Conservation (phyloP, 2,888 invertebrate species). For the Tetramorium bicarinatum region DNA sequence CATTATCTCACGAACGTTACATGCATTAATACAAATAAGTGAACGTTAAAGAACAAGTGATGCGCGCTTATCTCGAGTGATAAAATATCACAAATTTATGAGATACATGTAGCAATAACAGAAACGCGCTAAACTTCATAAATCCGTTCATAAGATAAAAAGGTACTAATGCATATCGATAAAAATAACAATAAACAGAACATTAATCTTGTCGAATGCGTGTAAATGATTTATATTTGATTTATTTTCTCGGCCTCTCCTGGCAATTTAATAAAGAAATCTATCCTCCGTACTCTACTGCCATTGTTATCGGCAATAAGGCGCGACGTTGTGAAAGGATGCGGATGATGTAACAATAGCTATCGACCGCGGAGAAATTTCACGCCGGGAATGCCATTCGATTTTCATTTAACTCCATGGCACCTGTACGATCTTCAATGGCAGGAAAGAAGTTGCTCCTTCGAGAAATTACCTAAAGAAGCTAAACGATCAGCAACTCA, state of each 20-base stretch:
- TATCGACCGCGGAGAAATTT: slow-evolving; percentile 70
- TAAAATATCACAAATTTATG: neutral
- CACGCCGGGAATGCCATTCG: slow-evolving; percentile 53
- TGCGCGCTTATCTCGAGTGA: neutral
- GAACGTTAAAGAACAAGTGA: neutral
- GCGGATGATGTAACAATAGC: slow-evolving; percentile 68
- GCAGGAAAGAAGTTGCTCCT: neutral
- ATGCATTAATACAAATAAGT: neutral
- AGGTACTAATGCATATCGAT: neutral
- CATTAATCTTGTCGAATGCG: neutral
- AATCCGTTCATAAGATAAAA: neutral
- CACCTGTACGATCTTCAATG: slow-evolving; percentile 56
- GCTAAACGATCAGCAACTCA: neutral
- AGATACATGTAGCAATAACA: neutral
- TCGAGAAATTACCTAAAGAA: slow-evolving; percentile 8
- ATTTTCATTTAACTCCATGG: slow-evolving; percentile 40
- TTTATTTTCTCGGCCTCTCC: neutral
- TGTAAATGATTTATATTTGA: neutral
- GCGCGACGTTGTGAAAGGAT: slow-evolving; percentile 70
- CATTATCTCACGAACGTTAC: slow-evolving; percentile 42
- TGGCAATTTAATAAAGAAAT: slow-evolving; percentile 34
- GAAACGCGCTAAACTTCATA: neutral
- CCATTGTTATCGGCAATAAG: slow-evolving; percentile 60
- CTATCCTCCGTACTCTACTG: slow-evolving; percentile 22
- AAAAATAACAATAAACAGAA: slow-evolving; percentile 11